Percentiles rank a stretch among this genome's conserved stretches.
Conservation (phyloP, 2,113 vertebrate species). For the Myrmecobius fasciatus region DNA sequence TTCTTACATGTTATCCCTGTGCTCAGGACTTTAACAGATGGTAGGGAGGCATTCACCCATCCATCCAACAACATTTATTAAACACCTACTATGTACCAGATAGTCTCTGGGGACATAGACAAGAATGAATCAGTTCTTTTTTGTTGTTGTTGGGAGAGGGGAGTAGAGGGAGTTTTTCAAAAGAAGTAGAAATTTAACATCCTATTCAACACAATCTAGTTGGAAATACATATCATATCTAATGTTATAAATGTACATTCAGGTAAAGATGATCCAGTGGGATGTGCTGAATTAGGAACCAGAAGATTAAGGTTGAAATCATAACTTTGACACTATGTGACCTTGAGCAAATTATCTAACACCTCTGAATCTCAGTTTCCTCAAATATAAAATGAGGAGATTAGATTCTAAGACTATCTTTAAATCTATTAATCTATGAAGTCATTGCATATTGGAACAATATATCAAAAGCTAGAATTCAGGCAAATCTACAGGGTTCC, state of each 20-base stretch:
- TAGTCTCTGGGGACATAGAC: not conserved
- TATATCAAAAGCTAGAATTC: not conserved
- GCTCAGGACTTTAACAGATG: not conserved
- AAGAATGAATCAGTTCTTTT: not conserved
- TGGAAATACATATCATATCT: not conserved
- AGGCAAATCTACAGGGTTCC: not conserved
- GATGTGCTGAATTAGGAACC: not conserved
- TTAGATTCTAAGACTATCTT: not conserved
- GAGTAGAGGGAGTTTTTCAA: not conserved
- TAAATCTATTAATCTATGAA: not conserved
- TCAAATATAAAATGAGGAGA: not conserved
- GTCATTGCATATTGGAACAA: not conserved
- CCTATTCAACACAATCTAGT: not conserved
- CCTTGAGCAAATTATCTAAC: not conserved
- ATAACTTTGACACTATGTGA: not conserved
- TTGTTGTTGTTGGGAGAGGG: no score
- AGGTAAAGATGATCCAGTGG: not conserved
- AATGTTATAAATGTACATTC: not conserved
- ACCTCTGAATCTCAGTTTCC: not conserved
- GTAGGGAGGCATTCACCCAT: not conserved
- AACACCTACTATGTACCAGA: not conserved
- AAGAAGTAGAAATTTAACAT: not conserved
- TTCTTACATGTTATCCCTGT: fast-evolving
- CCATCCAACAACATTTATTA: not conserved
- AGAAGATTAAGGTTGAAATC: not conserved